phyloP scores from a whole-genome alignment of 2,888 invertebrate genomes.

The Drosophila tripunctata region DNA sequence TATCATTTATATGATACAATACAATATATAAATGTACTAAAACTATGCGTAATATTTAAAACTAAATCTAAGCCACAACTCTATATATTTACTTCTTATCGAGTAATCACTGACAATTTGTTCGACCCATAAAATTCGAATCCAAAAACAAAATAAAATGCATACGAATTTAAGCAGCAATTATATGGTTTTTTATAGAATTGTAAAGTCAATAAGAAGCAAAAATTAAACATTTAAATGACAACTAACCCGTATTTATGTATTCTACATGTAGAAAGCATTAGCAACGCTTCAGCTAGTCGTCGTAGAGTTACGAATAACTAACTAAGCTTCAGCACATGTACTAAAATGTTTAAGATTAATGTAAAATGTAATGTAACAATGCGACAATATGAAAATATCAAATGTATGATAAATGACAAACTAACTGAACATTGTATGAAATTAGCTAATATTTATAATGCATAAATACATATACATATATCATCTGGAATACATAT shows the following conservation, averaged over 20 bases:
- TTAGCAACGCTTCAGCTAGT: constrained; percentile 76
- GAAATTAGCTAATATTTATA: constrained; percentile 49
- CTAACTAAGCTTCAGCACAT: constrained; percentile 67
- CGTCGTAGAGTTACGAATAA: constrained; percentile 49
- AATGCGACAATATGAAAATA: constrained; percentile 75
- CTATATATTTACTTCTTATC: constrained; percentile 9
- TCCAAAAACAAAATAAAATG: constrained; percentile 7
- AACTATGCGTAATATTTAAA: constrained; percentile 41
- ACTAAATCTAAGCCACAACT: constrained; percentile 42
- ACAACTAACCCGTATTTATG: constrained; percentile 33
- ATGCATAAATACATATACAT: constrained; percentile 25
- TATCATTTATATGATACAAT: constrained; percentile 62
- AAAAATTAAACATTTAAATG: constrained; percentile 29
- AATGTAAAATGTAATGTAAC: constrained; percentile 77
- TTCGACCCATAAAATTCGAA: constrained; percentile 18
- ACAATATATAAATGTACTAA: constrained; percentile 30
- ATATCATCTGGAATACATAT: constrained; percentile 39
- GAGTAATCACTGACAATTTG: constrained; percentile 9
- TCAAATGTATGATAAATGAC: constrained; percentile 66
- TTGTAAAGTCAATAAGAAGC: constrained; percentile 36
- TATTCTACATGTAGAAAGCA: constrained; percentile 37
- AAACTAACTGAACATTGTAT: constrained; percentile 46
- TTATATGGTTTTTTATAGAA: constrained; percentile 67
- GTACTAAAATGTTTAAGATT: constrained; percentile 55
- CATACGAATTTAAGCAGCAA: constrained; percentile 77